These are phyloP conservation scores for Drosophila kohkoa DNA, from an alignment of 1,140 invertebrate species.

Conservation along the genomic window DNA sequence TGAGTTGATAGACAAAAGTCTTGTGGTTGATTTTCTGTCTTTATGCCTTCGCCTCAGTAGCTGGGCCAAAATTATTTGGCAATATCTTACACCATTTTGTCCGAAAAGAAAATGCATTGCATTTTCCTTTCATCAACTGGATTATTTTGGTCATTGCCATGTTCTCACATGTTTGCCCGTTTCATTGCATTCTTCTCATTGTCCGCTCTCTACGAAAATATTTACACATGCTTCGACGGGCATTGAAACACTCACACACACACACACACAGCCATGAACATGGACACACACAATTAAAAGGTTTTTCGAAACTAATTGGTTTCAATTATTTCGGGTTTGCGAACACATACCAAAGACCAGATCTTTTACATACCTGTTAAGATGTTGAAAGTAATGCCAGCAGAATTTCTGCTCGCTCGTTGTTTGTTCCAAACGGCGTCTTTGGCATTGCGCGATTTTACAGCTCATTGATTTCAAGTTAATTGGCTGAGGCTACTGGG, in stretches of 20 bases:
- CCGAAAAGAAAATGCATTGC: slow-evolving; percentile 53
- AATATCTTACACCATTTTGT: slow-evolving; percentile 64
- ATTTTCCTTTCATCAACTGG: slow-evolving; percentile 42
- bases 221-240: slow-evolving; percentile 65
- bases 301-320: slow-evolving; percentile 83
- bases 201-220: slow-evolving; percentile 73
- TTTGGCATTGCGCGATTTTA: slow-evolving; percentile 70
- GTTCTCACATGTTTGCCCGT: slow-evolving; percentile 65
- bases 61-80: slow-evolving; percentile 72
- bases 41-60: slow-evolving; percentile 44
- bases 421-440: slow-evolving; percentile 23
- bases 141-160: slow-evolving; percentile 83
- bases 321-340: slow-evolving; percentile 77
- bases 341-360: slow-evolving; percentile 64
- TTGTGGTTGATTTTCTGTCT: slow-evolving; percentile 78
- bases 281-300: slow-evolving; percentile 73
- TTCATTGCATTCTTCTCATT: slow-evolving; percentile 42
- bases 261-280: not conserved
- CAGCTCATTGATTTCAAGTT: slow-evolving; percentile 73
- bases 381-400: slow-evolving; percentile 32
- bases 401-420: slow-evolving; percentile 22
- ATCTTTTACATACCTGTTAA: slow-evolving; percentile 33
- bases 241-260: slow-evolving; percentile 44
- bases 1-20: slow-evolving; percentile 46
- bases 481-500: slow-evolving; percentile 63